Conservation (phyloP, 2,888 invertebrate genomes). For the Rhagophthalmus giganteus region DNA sequence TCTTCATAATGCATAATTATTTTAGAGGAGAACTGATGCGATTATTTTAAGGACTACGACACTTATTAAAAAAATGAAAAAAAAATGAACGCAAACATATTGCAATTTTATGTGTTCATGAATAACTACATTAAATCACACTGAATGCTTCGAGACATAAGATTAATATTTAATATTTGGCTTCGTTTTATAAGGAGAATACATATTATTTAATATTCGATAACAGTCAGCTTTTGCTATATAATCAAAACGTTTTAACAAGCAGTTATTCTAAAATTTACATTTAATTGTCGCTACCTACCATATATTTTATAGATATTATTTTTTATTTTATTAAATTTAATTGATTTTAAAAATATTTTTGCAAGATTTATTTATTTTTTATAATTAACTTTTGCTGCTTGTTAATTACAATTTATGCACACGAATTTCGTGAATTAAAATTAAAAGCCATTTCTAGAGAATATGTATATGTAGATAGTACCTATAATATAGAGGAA, state of each 20-base stretch:
- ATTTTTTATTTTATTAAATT: not conserved
- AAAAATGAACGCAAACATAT: too few relatives aligned
- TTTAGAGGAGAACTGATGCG: too few relatives aligned
- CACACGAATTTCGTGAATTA: not conserved
- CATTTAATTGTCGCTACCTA: too few relatives aligned
- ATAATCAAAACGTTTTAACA: not conserved
- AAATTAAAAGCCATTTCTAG: not conserved
- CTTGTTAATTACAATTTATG: not conserved
- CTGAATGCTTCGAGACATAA: constrained; percentile 4
- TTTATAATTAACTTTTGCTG: not conserved
- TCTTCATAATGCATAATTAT: too few relatives aligned
- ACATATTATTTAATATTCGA: not conserved
- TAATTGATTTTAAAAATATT: not conserved
- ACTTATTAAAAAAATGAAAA: too few relatives aligned
- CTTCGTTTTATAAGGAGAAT: not conserved
- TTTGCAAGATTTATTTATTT: not conserved
- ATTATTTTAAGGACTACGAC: too few relatives aligned
- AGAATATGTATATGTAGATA: not conserved
- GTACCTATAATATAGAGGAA: not conserved
- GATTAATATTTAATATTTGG: constrained; percentile 1
- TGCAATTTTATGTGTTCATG: too few relatives aligned
- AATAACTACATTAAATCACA: constrained; percentile 10
- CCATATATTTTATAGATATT: too few relatives aligned
- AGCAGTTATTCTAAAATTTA: too few relatives aligned
- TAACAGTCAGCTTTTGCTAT: not conserved